Evolutionary conservation across 2,113 vertebrate genomes (phyloP), one percentile per base, ranked within the genome.

Genomic region (Mola mola): DNA sequence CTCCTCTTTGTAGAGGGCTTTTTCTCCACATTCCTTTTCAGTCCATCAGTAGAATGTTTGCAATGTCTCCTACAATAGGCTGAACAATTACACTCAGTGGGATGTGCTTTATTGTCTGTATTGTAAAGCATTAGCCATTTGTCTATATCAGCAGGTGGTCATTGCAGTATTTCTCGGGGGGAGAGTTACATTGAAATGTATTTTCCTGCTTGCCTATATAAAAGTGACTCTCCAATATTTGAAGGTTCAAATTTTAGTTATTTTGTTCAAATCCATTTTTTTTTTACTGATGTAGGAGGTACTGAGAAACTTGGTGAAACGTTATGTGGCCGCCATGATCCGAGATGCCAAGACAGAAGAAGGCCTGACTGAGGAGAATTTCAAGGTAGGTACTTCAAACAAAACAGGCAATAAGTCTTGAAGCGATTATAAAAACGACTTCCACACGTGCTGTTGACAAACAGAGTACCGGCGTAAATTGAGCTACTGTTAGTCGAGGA

Each of bases 261-360:
- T 26, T 64, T 9, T 42, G 10, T 24, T 25, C 5, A 42, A 49
- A 36, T 5, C 1, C 6, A n/a, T 19, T 42, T 44, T 75, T 7
- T 51, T 28, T 43, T 25, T 13, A 11, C n/a, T 71, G 19, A 75
- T 79, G 46, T 70, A 99, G 97, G 97, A 99, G 84, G 97, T 99
- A 21, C 94, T 99, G 90, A 94, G 93, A 87, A 99, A 98, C 80
- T 82, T 99, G 78, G 96, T 99, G 58, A 99, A 99, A 81, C 92
- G 97, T 15, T 99, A 99, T 0, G 96, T 99, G 31, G 97, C 97
- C 0, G 96, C 97, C 15, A 99, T 99, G 97, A 98, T 99, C 78
- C 93, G 97, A 91, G 95, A 99, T 74, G 97, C 96, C 50, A 99
- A 98, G 90, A 99, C 96, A n/a, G 96, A 99, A 66, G 96, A 97